These are phyloP conservation scores for Chelidonichthys spinosus DNA, from an alignment of 2,797 vertebrate species.

Conservation along the genomic window DNA sequence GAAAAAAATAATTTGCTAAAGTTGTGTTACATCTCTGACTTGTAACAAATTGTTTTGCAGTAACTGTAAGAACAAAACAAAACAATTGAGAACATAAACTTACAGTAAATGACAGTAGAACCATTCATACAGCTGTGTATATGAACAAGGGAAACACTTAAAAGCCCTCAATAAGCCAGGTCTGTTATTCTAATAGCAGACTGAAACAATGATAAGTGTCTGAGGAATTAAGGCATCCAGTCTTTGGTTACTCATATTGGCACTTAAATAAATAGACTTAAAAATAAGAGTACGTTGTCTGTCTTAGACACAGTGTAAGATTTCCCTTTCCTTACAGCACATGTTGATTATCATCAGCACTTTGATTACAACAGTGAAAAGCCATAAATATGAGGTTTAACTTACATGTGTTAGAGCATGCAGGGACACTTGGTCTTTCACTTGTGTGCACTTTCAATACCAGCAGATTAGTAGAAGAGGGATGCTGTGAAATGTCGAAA, in stretches of 20 bases:
- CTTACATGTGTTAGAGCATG: constrained; percentile 60
- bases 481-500: constrained; percentile 32
- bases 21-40: constrained; percentile 10
- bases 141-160: not conserved
- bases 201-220: constrained; percentile 22
- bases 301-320: constrained; percentile 55
- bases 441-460: constrained; percentile 30
- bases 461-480: constrained; percentile 40
- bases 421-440: constrained; percentile 55
- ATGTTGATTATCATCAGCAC: constrained; percentile 40
- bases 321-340: constrained; percentile 48
- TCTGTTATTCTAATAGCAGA: constrained; percentile 16
- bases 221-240: constrained; percentile 70
- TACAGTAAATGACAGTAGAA: constrained; percentile 24
- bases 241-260: constrained; percentile 75
- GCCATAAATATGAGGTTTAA: constrained; percentile 40
- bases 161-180: constrained; percentile 5
- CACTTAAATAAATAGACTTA: constrained; percentile 65
- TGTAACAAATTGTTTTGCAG: constrained; percentile 24
- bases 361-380: constrained; percentile 36
- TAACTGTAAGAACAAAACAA: constrained; percentile 10
- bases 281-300: constrained; percentile 35
- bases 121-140: constrained; percentile 23
- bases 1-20: constrained; percentile 15
- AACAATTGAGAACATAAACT: not conserved